phyloP scores from a whole-genome alignment of 2,113 vertebrate genomes.

The Bujurquina vittata region DNA sequence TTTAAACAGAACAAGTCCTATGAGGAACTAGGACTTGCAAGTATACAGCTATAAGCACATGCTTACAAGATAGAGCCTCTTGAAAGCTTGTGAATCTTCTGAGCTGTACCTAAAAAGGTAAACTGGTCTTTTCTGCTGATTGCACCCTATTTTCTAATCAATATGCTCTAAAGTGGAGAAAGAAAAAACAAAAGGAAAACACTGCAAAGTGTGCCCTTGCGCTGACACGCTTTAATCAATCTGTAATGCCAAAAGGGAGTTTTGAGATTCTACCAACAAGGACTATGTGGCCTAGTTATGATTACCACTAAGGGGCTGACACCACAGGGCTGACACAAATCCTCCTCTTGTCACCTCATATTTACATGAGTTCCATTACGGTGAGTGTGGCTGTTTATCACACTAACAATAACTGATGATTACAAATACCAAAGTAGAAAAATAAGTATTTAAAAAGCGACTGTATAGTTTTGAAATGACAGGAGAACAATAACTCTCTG shows the following conservation, averaged over 20 bases:
- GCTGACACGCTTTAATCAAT: slow-evolving; percentile 28
- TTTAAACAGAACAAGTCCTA: background rate
- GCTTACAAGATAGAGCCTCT: background rate
- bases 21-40: background rate
- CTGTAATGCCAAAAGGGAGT: slow-evolving; percentile 11
- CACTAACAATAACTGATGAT: background rate
- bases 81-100: background rate
- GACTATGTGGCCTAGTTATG: slow-evolving; percentile 40
- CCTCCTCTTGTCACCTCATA: slow-evolving; percentile 35
- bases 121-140: background rate
- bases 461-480: background rate
- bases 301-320: slow-evolving; percentile 25
- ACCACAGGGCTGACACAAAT: slow-evolving; percentile 46
- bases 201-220: background rate
- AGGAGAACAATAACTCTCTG: background rate
- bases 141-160: background rate
- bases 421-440: background rate
- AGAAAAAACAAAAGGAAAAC: background rate
- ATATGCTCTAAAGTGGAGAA: background rate
- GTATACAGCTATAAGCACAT: background rate
- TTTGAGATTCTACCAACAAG: slow-evolving; percentile 2
- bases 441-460: background rate
- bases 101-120: background rate
- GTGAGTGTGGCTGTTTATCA: background rate
- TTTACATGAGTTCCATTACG: slow-evolving; percentile 6